Base-by-base conservation (phyloP, 1,140 invertebrate species). In the Capitella teleta region DNA sequence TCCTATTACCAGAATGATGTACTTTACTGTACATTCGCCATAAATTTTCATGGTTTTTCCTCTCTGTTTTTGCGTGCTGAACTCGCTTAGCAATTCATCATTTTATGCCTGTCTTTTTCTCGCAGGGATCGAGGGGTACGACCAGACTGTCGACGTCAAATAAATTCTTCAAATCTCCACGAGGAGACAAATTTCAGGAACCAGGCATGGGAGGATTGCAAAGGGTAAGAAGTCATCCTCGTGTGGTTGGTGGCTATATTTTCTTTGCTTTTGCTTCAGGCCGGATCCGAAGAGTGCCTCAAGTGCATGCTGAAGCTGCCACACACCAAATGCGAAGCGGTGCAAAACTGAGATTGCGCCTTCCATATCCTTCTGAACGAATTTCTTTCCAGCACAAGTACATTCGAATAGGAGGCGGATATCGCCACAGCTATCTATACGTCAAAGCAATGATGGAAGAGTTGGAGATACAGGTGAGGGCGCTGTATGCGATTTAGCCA, bases 341-440 rank as follows among this genome's bases (percentile, higher is more conserved):
- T 70, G 61, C 5, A 32, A 8, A 16, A 47, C 42, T 25, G 4
- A 40, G 25, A 16, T 8, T 24, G n/a, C 21, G 25, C 8, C 38
- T n/a, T 12, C 38, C 3, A 4, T 21, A 40, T 38, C 4, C 36
- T 16, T 14, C 5, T 14, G 16, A 38, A 38, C 12, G 36, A 12
- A 5, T 34, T 48, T 16, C 45, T 2, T 61, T 62, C 34, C 57
- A 71, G 67, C 67, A 72, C 60, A 70, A 69, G 51, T 72, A 69
- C 48, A 68, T 72, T 51, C 57, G 69, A 0, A 63, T 72, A n/a
- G 69, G 69, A 8, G 69, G 69, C 6, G 69, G 69, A 1, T 72
- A 70, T 55, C 53, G 69, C 18, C 69, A 72, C 57, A 68, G 69
- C 49, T 72, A 70, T 55, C 70, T 62, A 62, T 69, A 68, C 51